Evolutionary conservation across 2,888 invertebrate genomes (phyloP), one percentile per base, ranked within the genome.

Genomic region (Dynastes maya): DNA sequence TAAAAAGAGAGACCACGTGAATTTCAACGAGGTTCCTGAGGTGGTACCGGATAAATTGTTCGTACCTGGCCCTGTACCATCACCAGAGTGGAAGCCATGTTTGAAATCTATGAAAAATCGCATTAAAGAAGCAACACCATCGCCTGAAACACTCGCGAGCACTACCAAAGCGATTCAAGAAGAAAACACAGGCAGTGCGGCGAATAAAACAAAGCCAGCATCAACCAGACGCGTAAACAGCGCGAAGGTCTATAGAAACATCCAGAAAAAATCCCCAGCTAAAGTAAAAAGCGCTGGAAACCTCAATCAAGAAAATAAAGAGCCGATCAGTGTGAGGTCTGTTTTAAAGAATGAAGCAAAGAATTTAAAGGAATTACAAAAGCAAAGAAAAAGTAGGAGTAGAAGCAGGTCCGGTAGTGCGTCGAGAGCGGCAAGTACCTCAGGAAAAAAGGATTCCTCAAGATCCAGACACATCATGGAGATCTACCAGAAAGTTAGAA

Each of bases 401-500:
- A 27, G 29, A 51, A 76, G 51, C 32, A 58, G 72, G 22, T 51
- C 65, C 53, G 51, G 67, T 9, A 68, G 61, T 11, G 8, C 9
- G 11, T 45, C 45, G 45, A 45, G 45, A 2, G 11, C 45, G 45
- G 11, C 8, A 45, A 45, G 45, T 45, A 11, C 2, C 8, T 45
- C 45, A 6, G 11, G 9, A 11, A 45, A 45, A 11, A 45, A 11
- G 45, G 45, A 45, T 1, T 9, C 45, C 8, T 45, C 45, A 11
- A 8, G 11, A 8, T 8, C 55, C n/a, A 65, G 55, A 58, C 27
- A 63, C 16, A 16, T 74, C 55, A 76, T 72, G 53, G 78, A 78
- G 3, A 70, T 78, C 61, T 77, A 77, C 63, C 58, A 72, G 11
- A 80, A 70, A 77, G 79, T 79, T 32, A 71, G 80, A 9, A 79